Base-by-base conservation (phyloP, 2,797 vertebrate genomes). In the Girardinus metallicus region DNA sequence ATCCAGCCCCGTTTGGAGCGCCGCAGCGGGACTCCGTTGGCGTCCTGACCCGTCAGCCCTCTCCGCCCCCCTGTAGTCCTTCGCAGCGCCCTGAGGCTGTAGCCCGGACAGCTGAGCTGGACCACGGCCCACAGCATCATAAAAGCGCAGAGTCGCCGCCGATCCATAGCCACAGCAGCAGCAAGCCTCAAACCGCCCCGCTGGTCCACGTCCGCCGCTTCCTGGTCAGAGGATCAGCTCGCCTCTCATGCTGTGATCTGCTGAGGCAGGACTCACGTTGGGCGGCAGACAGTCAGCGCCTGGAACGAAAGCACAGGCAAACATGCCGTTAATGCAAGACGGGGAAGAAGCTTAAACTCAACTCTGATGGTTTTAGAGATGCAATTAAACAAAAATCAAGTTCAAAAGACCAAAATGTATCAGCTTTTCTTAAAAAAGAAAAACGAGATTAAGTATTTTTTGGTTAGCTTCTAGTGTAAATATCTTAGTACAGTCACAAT, bases 1-100 rank as follows among this genome's bases (percentile, higher is more conserved):
- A 98, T 99, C 98, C 98, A 99, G 26, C 98, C 98, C 79, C 98
- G 96, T 91, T 99, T 99, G 74, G 97, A 97, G 83, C 98, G 97
- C 82, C 91, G 95, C 73, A 97, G 94, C 23, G 96, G 95, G 89
- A 85, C 90, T 36, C 94, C 96, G 76, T 94, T 96, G 86, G 90
- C 95, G 82, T 95, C 96, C 87, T 95, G 93, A 78, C 96, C 91
- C 29, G 86, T 90, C 76, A 91, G 90, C 26, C 86, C 90, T 83
- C 80, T 86, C 72, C 82, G 86, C 83, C 90, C 82, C 93, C 94
- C 92, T 83, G 94, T 96, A 96, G 97, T 97, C 97, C 97, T 97
- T 87, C 95, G 91, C 75, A 96, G 95, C 77, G 97, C 85, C 0
- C 94, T 86, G 73, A 89, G 87, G 7, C 91, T 87, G 6, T 77